Evolutionary conservation across 2,113 vertebrate species (phyloP), one percentile per base, ranked within the genome.

Genomic region (Calyptomena viridis): DNA sequence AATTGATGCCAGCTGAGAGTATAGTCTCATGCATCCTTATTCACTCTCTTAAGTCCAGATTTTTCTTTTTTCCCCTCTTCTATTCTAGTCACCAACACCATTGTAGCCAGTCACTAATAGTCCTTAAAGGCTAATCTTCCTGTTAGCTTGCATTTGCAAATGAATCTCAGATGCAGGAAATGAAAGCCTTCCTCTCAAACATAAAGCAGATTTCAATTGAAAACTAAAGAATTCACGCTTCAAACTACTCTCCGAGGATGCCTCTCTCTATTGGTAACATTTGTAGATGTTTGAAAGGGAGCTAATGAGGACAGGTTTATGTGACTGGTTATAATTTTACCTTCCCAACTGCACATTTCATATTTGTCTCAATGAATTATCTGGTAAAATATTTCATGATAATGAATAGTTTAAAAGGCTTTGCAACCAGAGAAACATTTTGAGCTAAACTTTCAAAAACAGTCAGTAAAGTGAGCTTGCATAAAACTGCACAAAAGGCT

Each of bases 281-380:
- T 97, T 94, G 93, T 90, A 97, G 49, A 92, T 91, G 80, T 71
- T 67, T 96, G 94, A 93, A 94, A 93, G 59, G 39, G 77, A 93
- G 87, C 47, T 87, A 96, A 97, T 82, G 66, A 92, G 94, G 93
- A 94, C 94, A 97, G 95, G 93, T 97, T 97, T 93, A 95, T 95
- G 73, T 84, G 83, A 80, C 89, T 96, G 85, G 87, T 85, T 95
- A 91, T 88, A 94, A 96, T 96, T 95, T 91, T 89, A 84, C 76
- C 63, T 87, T 95, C 82, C 69, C 53, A 74, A 77, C 11, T 62
- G 74, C 87, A 85, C 44, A 68, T 83, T 96, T 94, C 56, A 60
- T 71, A 90, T 91, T 90, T 93, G 92, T 77, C 90, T 81, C 84
- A 60, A 73, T 76, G 80, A 94, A 87, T 95, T 96, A 93, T 72